Conservation (phyloP, 2,113 vertebrate species). For the Tauraco erythrolophus region DNA sequence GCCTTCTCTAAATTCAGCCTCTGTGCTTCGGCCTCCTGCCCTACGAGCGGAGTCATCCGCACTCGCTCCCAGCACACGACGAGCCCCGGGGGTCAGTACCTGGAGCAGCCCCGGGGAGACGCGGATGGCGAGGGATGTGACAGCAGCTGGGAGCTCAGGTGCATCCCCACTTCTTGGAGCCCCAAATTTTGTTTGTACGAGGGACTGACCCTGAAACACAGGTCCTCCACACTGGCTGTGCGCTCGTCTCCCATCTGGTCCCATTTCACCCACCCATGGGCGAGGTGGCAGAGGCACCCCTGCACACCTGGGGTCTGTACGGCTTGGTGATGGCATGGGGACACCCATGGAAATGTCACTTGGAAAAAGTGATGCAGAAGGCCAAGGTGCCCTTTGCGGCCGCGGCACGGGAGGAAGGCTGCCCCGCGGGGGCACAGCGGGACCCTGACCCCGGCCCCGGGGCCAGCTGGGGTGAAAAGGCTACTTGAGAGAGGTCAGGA, state of each 20-base stretch:
- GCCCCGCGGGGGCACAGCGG: background rate
- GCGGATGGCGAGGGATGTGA: background rate
- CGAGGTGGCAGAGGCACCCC: background rate
- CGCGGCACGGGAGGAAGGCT: accelerated
- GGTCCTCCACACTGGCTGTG: background rate
- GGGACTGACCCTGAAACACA: background rate
- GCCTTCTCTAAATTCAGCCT: background rate
- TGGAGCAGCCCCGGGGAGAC: accelerated
- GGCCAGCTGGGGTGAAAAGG: constrained; percentile 35
- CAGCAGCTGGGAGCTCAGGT: too few species aligned
- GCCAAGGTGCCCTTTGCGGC: background rate
- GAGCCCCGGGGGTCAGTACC: accelerated
- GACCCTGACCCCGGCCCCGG: background rate
- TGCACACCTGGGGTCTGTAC: accelerated
- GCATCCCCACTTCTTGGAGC: background rate
- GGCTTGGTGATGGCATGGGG: background rate
- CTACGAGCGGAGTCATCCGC: accelerated
- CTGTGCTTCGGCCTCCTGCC: background rate
- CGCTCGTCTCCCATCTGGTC: background rate
- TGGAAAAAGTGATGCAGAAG: background rate
- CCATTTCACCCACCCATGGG: background rate
- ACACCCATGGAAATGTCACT: background rate
- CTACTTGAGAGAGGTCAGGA: constrained; percentile 18
- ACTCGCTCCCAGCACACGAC: accelerated
- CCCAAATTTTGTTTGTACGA: accelerated